These are phyloP conservation scores for Apteryx owenii DNA, from an alignment of 2,113 vertebrate genomes.

Conservation along the genomic window DNA sequence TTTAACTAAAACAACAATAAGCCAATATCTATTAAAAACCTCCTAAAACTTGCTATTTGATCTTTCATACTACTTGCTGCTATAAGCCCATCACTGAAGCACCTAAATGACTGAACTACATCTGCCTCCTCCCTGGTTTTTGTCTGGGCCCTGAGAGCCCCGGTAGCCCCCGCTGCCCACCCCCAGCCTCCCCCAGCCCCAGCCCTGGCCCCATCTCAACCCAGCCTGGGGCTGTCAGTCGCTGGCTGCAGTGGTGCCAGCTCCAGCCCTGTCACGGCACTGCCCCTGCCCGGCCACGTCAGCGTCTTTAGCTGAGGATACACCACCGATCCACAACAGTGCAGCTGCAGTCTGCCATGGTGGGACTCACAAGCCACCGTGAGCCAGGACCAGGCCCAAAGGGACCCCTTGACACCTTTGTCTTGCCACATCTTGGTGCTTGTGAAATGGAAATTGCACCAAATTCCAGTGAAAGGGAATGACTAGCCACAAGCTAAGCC, in stretches of 20 bases:
- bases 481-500: too few species aligned
- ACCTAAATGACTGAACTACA: not conserved
- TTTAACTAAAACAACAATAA: not conserved
- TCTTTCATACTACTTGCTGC: not conserved
- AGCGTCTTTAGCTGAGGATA: too few species aligned
- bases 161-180: fast-evolving
- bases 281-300: not conserved
- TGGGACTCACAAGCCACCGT: too few species aligned
- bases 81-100: not conserved
- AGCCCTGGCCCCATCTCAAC: not conserved
- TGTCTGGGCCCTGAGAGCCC: fast-evolving
- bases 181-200: not conserved
- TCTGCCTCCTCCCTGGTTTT: not conserved
- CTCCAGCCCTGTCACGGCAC: not conserved
- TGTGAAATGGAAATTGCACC: too few species aligned
- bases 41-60: not conserved
- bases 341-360: too few species aligned
- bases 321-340: too few species aligned
- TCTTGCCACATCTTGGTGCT: too few species aligned
- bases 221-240: fast-evolving
- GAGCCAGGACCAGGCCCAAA: too few species aligned
- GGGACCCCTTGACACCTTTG: too few species aligned
- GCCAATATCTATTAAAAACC: not conserved
- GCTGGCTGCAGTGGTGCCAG: fast-evolving
- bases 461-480: too few species aligned